Conservation (phyloP, 2,888 invertebrate genomes). For the Acleris emargana region DNA sequence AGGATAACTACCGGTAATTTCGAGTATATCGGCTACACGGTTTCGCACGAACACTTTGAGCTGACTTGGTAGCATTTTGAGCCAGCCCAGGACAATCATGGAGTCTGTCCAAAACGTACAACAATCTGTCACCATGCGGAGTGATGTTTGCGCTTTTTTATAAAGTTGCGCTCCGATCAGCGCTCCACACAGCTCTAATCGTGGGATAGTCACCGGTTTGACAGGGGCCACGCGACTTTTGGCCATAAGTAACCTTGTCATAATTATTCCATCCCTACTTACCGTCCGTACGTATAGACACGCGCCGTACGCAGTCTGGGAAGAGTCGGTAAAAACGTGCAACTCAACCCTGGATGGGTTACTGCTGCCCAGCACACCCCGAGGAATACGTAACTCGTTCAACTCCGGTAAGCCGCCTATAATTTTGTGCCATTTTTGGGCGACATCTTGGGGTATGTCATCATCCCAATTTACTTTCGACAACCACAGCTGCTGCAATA, state of each 20-base stretch:
- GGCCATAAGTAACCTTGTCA: not conserved
- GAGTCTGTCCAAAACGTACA: not conserved
- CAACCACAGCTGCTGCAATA: not conserved
- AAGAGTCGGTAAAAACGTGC: conserved; percentile 3
- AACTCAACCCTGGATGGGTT: not conserved
- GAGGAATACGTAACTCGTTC: not conserved
- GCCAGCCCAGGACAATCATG: not conserved
- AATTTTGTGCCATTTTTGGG: not conserved
- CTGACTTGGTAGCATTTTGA: not conserved
- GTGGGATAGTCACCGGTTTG: not conserved
- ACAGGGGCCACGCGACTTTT: conserved; percentile 10
- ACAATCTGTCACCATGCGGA: not conserved
- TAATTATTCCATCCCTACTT: not conserved
- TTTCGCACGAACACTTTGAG: not conserved
- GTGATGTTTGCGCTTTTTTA: not conserved
- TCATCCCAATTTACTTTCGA: conserved; percentile 3
- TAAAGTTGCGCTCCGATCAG: not conserved
- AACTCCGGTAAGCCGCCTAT: not conserved
- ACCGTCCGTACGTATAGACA: conserved; percentile 1
- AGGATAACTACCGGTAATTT: not conserved
- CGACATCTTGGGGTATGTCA: not conserved
- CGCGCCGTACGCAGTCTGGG: not conserved
- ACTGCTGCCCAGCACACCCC: not conserved
- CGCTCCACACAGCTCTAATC: conserved; percentile 1
- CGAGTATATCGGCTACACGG: not conserved